Evolutionary conservation across 2,888 invertebrate genomes (phyloP).

Genomic region (Limnephilus auricula): DNA sequence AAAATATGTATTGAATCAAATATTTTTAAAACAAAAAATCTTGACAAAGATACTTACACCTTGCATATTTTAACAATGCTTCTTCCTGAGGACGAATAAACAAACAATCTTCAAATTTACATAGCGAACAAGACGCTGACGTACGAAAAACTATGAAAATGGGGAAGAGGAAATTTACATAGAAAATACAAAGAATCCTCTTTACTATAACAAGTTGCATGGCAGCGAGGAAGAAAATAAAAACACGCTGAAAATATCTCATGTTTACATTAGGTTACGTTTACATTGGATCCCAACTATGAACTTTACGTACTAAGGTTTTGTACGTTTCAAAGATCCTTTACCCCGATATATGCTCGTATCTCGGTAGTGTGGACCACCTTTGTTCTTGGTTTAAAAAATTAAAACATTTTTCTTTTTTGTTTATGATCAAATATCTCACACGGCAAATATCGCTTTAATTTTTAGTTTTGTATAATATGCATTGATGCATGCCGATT

Average conservation of each 20-base stretch:
- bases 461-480: too few species aligned
- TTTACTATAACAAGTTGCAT: neutral
- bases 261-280: conserved; percentile 40
- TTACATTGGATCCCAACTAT: conserved; percentile 13
- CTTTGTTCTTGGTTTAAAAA: neutral
- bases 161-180: conserved; percentile 28
- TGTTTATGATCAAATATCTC: neutral
- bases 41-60: neutral
- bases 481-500: too few species aligned
- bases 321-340: conserved; percentile 13
- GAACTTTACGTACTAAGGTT: conserved; percentile 35
- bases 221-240: conserved; percentile 2
- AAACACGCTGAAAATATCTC: conserved; percentile 5
- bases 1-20: too few species aligned
- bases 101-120: neutral
- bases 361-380: neutral
- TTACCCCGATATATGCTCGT: neutral
- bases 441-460: too few species aligned
- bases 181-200: conserved; percentile 8
- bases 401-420: too few species aligned
- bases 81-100: neutral
- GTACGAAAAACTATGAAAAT: conserved; percentile 5
- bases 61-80: neutral
- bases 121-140: neutral
- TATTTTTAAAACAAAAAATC: too few species aligned